These are phyloP conservation scores for Synanthedon vespiformis DNA, from an alignment of 2,888 invertebrate genomes.

Conservation along the genomic window DNA sequence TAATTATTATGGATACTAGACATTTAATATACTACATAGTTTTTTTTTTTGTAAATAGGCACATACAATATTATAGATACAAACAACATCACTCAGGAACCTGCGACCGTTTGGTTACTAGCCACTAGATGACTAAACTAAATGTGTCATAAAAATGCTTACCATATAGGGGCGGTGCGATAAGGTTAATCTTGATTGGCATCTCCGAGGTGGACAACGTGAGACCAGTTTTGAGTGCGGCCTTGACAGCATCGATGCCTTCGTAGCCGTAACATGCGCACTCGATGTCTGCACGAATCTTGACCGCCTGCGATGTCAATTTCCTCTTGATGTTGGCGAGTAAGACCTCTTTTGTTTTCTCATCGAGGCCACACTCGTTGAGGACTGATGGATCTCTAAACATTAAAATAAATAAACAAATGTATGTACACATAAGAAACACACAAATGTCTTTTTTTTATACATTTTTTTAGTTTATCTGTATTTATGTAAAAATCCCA, in stretches of 20 bases:
- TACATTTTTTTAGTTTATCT: too few relatives aligned
- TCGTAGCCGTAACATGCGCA: slow-evolving; percentile 81
- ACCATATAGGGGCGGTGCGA: slow-evolving; percentile 97
- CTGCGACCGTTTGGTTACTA: too few relatives aligned
- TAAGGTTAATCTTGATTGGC: slow-evolving; percentile 98
- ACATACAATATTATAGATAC: too few relatives aligned
- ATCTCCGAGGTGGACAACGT: slow-evolving; percentile 91
- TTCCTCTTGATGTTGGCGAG: slow-evolving; percentile 95
- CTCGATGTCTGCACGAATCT: slow-evolving; percentile 58
- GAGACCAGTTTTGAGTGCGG: slow-evolving; percentile 90
- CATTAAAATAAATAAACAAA: too few relatives aligned
- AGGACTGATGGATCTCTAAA: slow-evolving; percentile 92
- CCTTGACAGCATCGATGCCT: slow-evolving; percentile 98
- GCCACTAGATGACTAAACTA: too few relatives aligned
- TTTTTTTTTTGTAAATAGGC: too few relatives aligned
- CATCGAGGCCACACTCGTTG: slow-evolving; percentile 95
- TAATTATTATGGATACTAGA: too few relatives aligned
- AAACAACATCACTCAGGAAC: too few relatives aligned
- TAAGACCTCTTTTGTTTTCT: slow-evolving; percentile 90
- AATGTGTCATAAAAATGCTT: slow-evolving; percentile 19
- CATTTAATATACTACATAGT: too few relatives aligned
- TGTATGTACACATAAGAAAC: too few relatives aligned
- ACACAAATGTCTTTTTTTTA: too few relatives aligned
- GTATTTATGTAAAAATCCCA: too few relatives aligned
- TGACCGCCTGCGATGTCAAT: slow-evolving; percentile 86